Percentiles rank a stretch among this genome's conserved stretches.
Conservation (phyloP, 1,140 invertebrate species). For the Drosophila repleta region DNA sequence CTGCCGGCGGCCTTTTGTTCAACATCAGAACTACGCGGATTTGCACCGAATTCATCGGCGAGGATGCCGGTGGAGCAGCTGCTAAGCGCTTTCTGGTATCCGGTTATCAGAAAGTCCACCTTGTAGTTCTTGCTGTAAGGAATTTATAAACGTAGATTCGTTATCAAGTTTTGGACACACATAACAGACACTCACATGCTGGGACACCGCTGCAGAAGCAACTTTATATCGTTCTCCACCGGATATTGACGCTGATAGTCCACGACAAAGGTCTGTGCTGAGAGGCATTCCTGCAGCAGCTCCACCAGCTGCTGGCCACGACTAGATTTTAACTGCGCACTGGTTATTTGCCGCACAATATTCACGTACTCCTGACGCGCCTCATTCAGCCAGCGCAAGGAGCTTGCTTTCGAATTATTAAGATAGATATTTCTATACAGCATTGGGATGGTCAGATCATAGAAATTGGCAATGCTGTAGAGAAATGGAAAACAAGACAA, state of each 20-base stretch:
- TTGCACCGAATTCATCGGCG: conserved; percentile 43
- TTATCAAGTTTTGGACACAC: background rate
- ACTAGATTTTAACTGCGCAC: conserved; percentile 75
- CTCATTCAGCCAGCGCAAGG: conserved; percentile 80
- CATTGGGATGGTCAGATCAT: conserved; percentile 87
- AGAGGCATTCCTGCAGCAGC: conserved; percentile 86
- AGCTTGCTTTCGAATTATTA: conserved; percentile 64
- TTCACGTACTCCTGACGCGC: conserved; percentile 85
- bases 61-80: conserved; percentile 50
- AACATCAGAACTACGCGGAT: conserved; percentile 29
- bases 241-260: conserved; percentile 89
- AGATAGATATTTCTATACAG: conserved; percentile 86
- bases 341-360: conserved; percentile 68
- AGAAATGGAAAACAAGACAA: background rate
- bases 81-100: conserved; percentile 63
- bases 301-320: conserved; percentile 85
- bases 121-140: conserved; percentile 86
- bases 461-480: conserved; percentile 87
- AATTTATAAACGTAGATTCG: background rate
- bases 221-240: conserved; percentile 86
- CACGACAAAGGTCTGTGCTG: conserved; percentile 88
- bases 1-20: conserved; percentile 18
- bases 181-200: conserved; percentile 86
- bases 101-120: conserved; percentile 83
- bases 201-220: conserved; percentile 86